Conservation (phyloP, 2,888 invertebrate genomes). For the Corythucha ciliata region DNA sequence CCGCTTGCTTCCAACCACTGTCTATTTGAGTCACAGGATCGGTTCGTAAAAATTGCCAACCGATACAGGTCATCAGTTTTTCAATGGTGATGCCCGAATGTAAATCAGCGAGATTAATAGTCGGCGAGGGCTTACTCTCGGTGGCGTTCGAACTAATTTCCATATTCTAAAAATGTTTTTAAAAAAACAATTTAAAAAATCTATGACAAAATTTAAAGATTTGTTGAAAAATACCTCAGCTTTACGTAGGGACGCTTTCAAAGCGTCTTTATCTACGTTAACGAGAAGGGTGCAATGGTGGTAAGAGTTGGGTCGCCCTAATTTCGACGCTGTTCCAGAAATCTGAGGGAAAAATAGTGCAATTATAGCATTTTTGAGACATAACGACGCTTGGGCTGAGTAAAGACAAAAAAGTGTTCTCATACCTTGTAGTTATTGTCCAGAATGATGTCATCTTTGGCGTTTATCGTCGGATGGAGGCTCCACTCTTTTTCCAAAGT, state of each 20-base stretch:
- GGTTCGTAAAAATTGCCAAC: conserved; percentile 73
- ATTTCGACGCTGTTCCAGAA: conserved; percentile 90
- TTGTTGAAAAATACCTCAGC: conserved; percentile 54
- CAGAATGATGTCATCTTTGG: conserved; percentile 78
- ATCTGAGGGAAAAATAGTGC: conserved; percentile 64
- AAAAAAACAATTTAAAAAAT: too few relatives aligned
- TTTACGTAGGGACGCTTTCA: conserved; percentile 62
- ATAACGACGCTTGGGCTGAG: too few relatives aligned
- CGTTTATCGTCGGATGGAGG: conserved; percentile 63
- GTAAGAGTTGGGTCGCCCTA: conserved; percentile 81
- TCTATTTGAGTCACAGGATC: conserved; percentile 57
- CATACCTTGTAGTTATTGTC: conserved; percentile 68
- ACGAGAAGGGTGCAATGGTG: conserved; percentile 95
- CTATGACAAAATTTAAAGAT: neutral
- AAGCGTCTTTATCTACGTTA: conserved; percentile 66
- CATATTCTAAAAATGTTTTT: conserved; percentile 6
- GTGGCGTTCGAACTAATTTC: conserved; percentile 59
- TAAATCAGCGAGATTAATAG: conserved; percentile 72
- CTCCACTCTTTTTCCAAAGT: conserved; percentile 75
- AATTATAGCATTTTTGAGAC: too few relatives aligned
- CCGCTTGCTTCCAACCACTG: conserved; percentile 59
- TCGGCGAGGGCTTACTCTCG: conserved; percentile 66
- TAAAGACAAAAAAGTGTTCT: too few relatives aligned
- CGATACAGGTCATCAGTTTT: conserved; percentile 65
- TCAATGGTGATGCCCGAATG: conserved; percentile 61